Evolutionary conservation across 2,888 invertebrate genomes (phyloP).

Genomic region (Platypus cylindrus): DNA sequence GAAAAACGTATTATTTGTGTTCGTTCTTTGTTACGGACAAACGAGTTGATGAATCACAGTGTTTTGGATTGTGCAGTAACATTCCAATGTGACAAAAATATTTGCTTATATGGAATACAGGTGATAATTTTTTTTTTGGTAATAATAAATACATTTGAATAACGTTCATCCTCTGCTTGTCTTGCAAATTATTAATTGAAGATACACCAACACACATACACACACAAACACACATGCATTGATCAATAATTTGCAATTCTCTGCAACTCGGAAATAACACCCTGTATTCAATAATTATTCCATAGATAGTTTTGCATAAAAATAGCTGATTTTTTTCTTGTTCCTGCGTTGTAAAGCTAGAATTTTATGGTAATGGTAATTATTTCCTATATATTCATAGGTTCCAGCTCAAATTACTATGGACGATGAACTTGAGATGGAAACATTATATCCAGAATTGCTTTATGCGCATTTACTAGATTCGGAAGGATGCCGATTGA

Average conservation of each 20-base stretch:
- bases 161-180: not conserved
- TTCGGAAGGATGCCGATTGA: slow-evolving; percentile 64
- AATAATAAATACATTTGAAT: slow-evolving; percentile 3
- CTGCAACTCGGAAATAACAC: slow-evolving; percentile 1
- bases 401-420: slow-evolving; percentile 61
- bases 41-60: slow-evolving; percentile 61
- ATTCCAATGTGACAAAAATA: slow-evolving; percentile 68
- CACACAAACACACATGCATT: not conserved
- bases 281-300: no score
- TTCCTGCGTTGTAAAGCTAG: no score
- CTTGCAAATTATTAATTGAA: not conserved
- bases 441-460: slow-evolving; percentile 53
- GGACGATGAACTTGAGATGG: slow-evolving; percentile 35
- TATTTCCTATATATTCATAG: no score
- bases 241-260: not conserved
- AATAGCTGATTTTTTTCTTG: no score
- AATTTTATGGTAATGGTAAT: no score
- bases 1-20: slow-evolving; percentile 55
- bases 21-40: slow-evolving; percentile 51
- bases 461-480: slow-evolving; percentile 72
- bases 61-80: slow-evolving; percentile 67
- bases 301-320: no score
- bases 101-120: slow-evolving; percentile 62
- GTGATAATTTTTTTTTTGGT: no score
- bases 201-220: not conserved